Conservation (phyloP, 2,797 vertebrate genomes). For the Odontamblyopus rebecca region DNA sequence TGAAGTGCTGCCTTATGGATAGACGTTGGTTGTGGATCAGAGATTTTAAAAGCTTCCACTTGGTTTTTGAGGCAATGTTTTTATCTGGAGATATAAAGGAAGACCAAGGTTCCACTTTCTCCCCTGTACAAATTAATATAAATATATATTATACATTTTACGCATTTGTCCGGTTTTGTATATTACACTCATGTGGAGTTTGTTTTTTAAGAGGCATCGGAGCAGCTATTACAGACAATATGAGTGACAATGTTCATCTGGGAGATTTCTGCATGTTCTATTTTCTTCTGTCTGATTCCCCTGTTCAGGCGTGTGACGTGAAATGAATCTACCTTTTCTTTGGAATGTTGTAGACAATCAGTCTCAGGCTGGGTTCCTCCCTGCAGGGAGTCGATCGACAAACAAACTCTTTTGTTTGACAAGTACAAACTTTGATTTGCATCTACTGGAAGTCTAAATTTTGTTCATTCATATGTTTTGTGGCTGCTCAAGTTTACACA, state of each 20-base stretch:
- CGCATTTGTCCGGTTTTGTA: constrained; percentile 80
- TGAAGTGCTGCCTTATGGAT: constrained; percentile 68
- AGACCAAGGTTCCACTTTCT: constrained; percentile 82
- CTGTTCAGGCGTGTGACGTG: constrained; percentile 72
- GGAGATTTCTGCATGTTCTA: constrained; percentile 80
- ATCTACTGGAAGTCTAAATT: constrained; percentile 79
- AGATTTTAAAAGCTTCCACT: constrained; percentile 53
- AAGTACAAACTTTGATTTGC: constrained; percentile 63
- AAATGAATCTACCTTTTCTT: constrained; percentile 74
- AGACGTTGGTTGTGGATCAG: constrained; percentile 49
- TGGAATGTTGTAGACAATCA: constrained; percentile 83
- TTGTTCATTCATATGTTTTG: constrained; percentile 68
- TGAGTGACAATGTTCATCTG: constrained; percentile 76
- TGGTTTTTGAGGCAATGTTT: constrained; percentile 50
- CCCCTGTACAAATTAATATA: constrained; percentile 80
- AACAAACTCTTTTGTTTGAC: constrained; percentile 64
- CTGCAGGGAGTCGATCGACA: constrained; percentile 65
- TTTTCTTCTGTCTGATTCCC: constrained; percentile 61
- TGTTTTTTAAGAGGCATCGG: constrained; percentile 76
- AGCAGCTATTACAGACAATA: constrained; percentile 78
- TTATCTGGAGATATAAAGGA: constrained; percentile 47
- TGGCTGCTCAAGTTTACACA: constrained; percentile 82
- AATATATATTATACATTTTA: constrained; percentile 80
- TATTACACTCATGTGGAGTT: constrained; percentile 77
- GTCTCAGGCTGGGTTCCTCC: constrained; percentile 77